Percentiles rank a stretch among this genome's conserved stretches.
phyloP scores from a whole-genome alignment of 2,113 vertebrate genomes.

The Vulpes lagopus region DNA sequence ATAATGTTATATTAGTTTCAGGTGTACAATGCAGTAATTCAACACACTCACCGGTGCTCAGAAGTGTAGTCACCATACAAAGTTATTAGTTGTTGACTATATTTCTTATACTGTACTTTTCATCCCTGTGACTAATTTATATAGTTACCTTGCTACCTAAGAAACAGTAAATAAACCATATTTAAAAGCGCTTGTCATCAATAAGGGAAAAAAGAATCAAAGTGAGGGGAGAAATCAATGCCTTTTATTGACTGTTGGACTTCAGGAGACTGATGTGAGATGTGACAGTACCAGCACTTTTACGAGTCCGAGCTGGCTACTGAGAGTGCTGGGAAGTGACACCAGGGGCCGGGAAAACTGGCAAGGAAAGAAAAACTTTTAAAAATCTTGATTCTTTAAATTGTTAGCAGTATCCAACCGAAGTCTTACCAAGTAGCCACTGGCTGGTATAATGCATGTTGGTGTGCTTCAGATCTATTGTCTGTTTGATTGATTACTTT shows the following conservation, averaged over 20 bases:
- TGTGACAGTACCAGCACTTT: neutral
- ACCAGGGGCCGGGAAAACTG: neutral
- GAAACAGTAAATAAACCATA: slow-evolving; percentile 22
- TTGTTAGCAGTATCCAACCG: neutral
- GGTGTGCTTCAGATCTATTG: neutral
- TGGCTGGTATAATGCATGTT: neutral
- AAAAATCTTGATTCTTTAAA: neutral
- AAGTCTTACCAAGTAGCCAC: neutral
- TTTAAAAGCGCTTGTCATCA: slow-evolving; percentile 43
- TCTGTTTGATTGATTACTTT: neutral
- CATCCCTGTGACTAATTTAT: neutral
- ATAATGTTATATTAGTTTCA: neutral
- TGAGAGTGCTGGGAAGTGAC: neutral
- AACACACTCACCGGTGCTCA: neutral
- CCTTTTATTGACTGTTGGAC: neutral
- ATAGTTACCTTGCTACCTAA: neutral
- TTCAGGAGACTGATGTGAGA: neutral
- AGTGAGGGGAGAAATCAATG: neutral
- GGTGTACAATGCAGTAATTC: neutral
- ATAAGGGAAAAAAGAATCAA: slow-evolving; percentile 5
- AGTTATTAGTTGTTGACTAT: neutral
- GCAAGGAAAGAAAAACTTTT: neutral
- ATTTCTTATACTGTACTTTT: neutral
- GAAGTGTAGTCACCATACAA: neutral
- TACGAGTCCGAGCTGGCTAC: neutral